Percentiles rank a stretch among this genome's conserved stretches.
phyloP scores from a whole-genome alignment of 2,888 invertebrate species.

The Brenthis hecate region DNA sequence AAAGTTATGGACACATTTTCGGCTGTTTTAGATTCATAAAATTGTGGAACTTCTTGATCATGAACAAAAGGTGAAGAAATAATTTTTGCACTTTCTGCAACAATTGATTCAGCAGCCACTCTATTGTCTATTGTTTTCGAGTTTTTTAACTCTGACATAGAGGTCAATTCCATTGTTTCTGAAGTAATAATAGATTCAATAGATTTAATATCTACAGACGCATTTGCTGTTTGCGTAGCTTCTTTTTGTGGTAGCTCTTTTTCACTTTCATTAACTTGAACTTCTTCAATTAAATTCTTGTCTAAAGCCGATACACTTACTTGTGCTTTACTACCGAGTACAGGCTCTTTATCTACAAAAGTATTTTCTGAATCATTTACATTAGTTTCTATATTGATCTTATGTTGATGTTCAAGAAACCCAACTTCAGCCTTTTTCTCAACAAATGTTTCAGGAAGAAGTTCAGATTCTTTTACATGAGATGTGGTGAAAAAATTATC shows the following conservation, averaged over 20 bases:
- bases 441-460: constrained; percentile 70
- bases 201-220: constrained; percentile 82
- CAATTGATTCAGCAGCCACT: constrained; percentile 69
- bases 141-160: constrained; percentile 73
- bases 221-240: constrained; percentile 76
- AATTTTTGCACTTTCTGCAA: constrained; percentile 85
- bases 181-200: constrained; percentile 84
- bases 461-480: constrained; percentile 85
- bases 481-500: constrained; percentile 84
- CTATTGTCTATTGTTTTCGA: constrained; percentile 74
- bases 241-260: constrained; percentile 75
- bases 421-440: constrained; percentile 82
- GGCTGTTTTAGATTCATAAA: constrained; percentile 53
- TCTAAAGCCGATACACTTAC: constrained; percentile 80
- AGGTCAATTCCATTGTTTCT: constrained; percentile 74
- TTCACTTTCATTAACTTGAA: constrained; percentile 86
- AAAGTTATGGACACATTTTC: constrained; percentile 72
- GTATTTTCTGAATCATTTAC: constrained; percentile 83
- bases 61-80: constrained; percentile 83
- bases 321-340: constrained; percentile 68
- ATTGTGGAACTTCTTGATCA: constrained; percentile 83
- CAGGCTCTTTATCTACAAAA: constrained; percentile 69
- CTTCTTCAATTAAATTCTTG: constrained; percentile 80
- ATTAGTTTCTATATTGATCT: constrained; percentile 82
- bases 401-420: constrained; percentile 84